Evolutionary conservation across 2,113 vertebrate genomes (phyloP).

Genomic region (Oncorhynchus mykiss): DNA sequence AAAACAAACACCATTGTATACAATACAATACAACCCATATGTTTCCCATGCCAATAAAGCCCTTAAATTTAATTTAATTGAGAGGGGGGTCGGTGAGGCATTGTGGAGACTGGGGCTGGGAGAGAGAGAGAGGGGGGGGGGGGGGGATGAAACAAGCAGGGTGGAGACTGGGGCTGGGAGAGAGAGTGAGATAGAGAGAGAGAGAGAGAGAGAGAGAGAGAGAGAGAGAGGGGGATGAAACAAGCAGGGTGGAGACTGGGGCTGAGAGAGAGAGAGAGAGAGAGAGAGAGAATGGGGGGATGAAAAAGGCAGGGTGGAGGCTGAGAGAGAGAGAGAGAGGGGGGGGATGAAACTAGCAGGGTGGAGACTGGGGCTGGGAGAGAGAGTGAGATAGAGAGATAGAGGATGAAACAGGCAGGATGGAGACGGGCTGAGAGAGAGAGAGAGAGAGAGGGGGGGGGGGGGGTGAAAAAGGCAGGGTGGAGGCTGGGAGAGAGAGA

Average conservation of each 20-base stretch:
- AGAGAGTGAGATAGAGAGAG: background rate
- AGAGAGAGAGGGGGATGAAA: background rate
- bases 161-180: background rate
- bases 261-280: too few relatives aligned
- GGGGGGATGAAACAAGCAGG: background rate
- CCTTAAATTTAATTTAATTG: background rate
- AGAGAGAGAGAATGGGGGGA: too few relatives aligned
- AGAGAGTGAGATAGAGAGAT: background rate
- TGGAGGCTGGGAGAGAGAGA: too few relatives aligned
- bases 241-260: too few relatives aligned
- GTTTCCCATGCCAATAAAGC: too few relatives aligned
- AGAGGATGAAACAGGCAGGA: too few relatives aligned
- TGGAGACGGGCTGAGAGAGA: background rate
- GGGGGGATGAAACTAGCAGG: background rate
- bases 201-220: too few relatives aligned
- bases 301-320: too few relatives aligned
- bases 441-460: background rate
- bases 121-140: background rate
- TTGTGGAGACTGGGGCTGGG: constrained; percentile 5
- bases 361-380: constrained; percentile 7
- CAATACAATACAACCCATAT: too few relatives aligned
- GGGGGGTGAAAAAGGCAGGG: background rate
- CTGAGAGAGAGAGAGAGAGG: background rate
- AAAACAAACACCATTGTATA: too few relatives aligned
- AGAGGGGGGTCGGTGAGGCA: background rate